Conservation (phyloP, 2,888 invertebrate genomes). For the Drosophila mimica region DNA sequence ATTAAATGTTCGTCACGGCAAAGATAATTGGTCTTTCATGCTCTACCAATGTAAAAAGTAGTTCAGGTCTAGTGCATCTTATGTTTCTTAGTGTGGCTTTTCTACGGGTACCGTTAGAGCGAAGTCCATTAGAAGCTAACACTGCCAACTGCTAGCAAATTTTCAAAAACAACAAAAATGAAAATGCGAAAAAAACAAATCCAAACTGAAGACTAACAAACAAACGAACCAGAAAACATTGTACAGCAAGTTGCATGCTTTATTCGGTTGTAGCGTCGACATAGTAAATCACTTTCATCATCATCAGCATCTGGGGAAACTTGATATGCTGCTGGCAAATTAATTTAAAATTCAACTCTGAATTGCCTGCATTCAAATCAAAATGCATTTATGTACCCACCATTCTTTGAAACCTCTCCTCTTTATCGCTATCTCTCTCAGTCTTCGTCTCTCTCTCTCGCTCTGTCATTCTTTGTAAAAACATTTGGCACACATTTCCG, state of each 20-base stretch:
- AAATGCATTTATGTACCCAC: constrained; percentile 18
- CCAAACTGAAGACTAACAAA: constrained; percentile 27
- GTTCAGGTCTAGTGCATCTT: constrained; percentile 74
- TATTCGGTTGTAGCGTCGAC: constrained; percentile 41
- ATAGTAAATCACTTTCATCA: constrained; percentile 78
- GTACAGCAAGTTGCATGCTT: constrained; percentile 50
- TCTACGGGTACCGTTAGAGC: constrained; percentile 40
- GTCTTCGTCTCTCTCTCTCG: neutral
- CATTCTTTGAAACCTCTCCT: constrained; percentile 10
- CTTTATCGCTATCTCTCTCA: neutral
- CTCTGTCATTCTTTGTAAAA: constrained; percentile 27
- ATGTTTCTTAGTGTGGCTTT: constrained; percentile 52
- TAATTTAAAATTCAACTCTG: constrained; percentile 43
- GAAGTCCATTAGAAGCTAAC: constrained; percentile 34
- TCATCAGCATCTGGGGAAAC: constrained; percentile 59
- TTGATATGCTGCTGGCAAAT: constrained; percentile 43
- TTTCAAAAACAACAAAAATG: constrained; percentile 7
- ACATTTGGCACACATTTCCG: constrained; percentile 70
- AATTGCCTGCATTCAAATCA: constrained; percentile 39
- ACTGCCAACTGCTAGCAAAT: constrained; percentile 28
- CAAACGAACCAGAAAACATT: constrained; percentile 41
- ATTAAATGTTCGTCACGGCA: constrained; percentile 38
- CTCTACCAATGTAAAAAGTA: constrained; percentile 42
- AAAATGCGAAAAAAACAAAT: neutral
- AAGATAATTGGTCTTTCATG: constrained; percentile 35